Base-by-base conservation (phyloP, 2,113 vertebrate genomes). In the Conger conger region DNA sequence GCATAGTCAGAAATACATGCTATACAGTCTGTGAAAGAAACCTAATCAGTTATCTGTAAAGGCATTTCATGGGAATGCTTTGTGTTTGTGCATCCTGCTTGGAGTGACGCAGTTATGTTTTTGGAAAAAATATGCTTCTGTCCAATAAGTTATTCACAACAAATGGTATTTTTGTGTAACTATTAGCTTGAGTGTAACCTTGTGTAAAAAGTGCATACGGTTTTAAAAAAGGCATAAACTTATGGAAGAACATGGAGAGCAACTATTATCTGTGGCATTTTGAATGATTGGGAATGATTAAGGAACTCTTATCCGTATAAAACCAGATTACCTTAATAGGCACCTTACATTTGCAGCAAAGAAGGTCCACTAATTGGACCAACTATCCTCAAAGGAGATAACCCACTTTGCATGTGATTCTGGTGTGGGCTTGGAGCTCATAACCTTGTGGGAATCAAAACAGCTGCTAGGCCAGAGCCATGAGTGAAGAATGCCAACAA, bases 261-360 rank as follows among this genome's bases (percentile, higher is more conserved):
- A 35, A n/a, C 80, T 86, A 85, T 87, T 85, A 90, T 85, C 87
- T 81, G 84, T 23, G 15, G 88, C 83, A 91, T 85, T 89, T 85
- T 83, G 89, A 33, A 37, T 87, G 88, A 92, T 86, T 91, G 91
- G 87, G 89, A 86, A 88, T 81, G 90, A 91, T 87, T 92, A 92
- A 93, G 86, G 82, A 92, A 84, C 87, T 90, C 80, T 86, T 83
- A n/a, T n/a, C n/a, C n/a, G 53, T 87, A 60, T 82, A 54, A 63
- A 90, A 90, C 90, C 91, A 91, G 90, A 93, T 93, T 92, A 91
- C 83, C 90, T 90, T 82, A 60, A 78, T 94, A 92, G 93, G 92
- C 90, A 92, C 90, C 91, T 93, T 92, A 92, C 76, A 78, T 84
- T 42, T 68, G 27, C 1, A 77, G 78, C 33, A 33, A 83, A 88